Conservation (phyloP, 2,888 invertebrate genomes). For the Tachystola acroxantha region DNA sequence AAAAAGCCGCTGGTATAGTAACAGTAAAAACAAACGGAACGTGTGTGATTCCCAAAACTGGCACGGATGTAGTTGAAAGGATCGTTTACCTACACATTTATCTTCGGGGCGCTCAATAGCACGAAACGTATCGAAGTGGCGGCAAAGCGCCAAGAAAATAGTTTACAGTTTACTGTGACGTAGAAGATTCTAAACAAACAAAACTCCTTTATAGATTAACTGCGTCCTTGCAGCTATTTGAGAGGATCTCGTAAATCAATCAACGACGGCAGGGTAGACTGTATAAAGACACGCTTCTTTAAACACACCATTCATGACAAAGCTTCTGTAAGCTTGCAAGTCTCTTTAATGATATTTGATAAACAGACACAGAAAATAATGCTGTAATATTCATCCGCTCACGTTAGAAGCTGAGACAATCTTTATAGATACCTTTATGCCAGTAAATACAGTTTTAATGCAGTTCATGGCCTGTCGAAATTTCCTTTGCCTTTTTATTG, state of each 20-base stretch:
- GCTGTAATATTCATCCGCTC: too few species aligned
- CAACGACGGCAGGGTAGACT: neutral
- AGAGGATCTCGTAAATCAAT: too few species aligned
- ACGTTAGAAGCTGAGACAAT: too few species aligned
- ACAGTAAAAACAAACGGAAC: slow-evolving; percentile 27
- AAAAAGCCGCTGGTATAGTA: slow-evolving; percentile 13
- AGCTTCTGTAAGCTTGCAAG: too few species aligned
- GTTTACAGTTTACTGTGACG: slow-evolving; percentile 7
- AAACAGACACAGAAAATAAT: too few species aligned
- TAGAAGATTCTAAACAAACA: neutral
- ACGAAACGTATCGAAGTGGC: slow-evolving; percentile 17
- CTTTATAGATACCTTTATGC: too few species aligned
- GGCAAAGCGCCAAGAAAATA: slow-evolving; percentile 38
- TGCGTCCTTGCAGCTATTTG: neutral
- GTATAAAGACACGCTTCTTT: too few species aligned
- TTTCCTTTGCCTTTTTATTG: slow-evolving; percentile 6
- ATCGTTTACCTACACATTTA: slow-evolving; percentile 29
- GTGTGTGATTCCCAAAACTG: slow-evolving; percentile 32
- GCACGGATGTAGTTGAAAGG: slow-evolving; percentile 24
- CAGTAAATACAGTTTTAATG: neutral
- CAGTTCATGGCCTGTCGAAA: slow-evolving; percentile 4
- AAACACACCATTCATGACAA: too few species aligned
- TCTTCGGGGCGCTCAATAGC: slow-evolving; percentile 22
- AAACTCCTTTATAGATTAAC: neutral
- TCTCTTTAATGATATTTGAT: too few species aligned